Evolutionary conservation across 2,888 invertebrate genomes (phyloP).

Genomic region (Andrena chrysosceles): DNA sequence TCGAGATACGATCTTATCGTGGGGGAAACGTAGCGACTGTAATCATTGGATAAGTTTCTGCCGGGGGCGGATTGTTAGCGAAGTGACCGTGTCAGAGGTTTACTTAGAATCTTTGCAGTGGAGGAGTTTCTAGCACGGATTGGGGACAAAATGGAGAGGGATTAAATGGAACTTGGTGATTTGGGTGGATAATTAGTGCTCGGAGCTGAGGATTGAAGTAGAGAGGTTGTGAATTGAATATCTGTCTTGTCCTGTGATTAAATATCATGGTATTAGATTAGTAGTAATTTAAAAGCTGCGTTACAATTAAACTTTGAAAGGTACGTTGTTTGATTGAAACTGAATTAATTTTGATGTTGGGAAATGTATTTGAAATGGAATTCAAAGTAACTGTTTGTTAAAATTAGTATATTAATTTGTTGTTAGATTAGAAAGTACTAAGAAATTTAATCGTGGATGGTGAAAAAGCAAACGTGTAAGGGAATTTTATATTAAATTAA

Average conservation of each 20-base stretch:
- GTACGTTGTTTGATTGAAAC: too few species aligned
- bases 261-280: conserved; percentile 11
- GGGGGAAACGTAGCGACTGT: conserved; percentile 60
- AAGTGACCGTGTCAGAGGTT: conserved; percentile 28
- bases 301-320: too few species aligned
- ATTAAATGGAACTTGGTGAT: conserved; percentile 36
- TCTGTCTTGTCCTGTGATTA: conserved; percentile 28
- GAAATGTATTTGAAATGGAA: too few species aligned
- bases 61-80: conserved; percentile 20
- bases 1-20: conserved; percentile 53
- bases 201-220: conserved; percentile 29
- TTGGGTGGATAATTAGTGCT: conserved; percentile 32
- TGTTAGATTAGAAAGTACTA: too few species aligned
- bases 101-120: neutral
- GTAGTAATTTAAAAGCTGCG: neutral
- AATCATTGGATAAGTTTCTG: conserved; percentile 59
- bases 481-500: too few species aligned
- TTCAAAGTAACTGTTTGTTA: too few species aligned
- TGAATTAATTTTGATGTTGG: too few species aligned
- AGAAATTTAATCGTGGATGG: too few species aligned
- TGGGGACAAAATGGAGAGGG: conserved; percentile 26
- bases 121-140: conserved; percentile 9
- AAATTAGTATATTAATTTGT: too few species aligned
- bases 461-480: too few species aligned
- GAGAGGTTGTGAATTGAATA: conserved; percentile 23